These are phyloP conservation scores for mouse (Mus musculus) DNA, from an alignment of 2,113 vertebrate species.

Conservation along the genomic window DNA sequence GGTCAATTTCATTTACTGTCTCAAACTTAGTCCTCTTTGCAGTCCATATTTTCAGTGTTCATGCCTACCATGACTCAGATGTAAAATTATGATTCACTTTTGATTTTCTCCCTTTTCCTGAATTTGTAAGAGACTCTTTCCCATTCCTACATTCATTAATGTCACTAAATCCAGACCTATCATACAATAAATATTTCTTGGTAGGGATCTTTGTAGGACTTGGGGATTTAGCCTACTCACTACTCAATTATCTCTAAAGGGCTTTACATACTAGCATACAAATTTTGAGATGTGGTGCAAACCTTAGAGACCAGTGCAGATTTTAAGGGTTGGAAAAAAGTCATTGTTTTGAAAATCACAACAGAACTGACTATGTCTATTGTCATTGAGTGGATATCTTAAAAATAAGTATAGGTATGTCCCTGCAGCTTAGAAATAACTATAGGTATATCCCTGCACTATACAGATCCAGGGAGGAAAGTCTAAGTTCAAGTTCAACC, in stretches of 20 bases:
- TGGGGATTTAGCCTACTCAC: not conserved
- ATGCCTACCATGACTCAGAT: not conserved
- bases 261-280: not conserved
- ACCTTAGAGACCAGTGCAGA: not conserved
- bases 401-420: not conserved
- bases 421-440: too few relatives aligned
- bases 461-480: not conserved
- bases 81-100: not conserved
- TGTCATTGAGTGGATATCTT: not conserved
- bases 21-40: not conserved
- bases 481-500: not conserved
- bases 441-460: not conserved
- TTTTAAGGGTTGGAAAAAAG: not conserved
- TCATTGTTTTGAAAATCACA: not conserved
- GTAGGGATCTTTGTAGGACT: not conserved
- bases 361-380: not conserved
- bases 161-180: not conserved
- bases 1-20: not conserved
- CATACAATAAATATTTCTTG: not conserved
- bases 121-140: constrained; percentile 4
- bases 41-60: not conserved
- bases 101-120: not conserved
- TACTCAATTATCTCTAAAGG: not conserved
- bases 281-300: not conserved
- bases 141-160: not conserved